phyloP scores from a whole-genome alignment of 2,888 invertebrate genomes.

The Synanthedon myopaeformis region DNA sequence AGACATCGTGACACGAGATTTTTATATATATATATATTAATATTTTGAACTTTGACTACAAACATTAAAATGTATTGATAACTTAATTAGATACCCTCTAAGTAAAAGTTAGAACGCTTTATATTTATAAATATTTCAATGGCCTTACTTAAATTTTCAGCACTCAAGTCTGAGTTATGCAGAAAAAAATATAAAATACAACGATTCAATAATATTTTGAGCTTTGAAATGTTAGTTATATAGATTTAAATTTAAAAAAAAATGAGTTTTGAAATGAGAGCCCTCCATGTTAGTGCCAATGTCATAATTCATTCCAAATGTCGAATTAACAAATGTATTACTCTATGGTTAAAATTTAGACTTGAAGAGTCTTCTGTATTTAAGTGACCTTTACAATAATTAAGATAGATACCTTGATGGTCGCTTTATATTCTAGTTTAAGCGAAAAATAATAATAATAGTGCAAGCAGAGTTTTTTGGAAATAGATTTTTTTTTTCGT shows the following conservation, averaged over 20 bases:
- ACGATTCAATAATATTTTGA: constrained; percentile 22
- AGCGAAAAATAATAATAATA: constrained; percentile 3
- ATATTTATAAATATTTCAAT: constrained; percentile 1
- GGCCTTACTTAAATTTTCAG: constrained; percentile 5
- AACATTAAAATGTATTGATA: no score
- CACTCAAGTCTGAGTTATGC: constrained; percentile 7
- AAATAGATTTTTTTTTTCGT: constrained; percentile 16
- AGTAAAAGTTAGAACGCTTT: not conserved
- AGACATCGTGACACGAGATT: no score
- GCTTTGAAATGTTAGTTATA: constrained; percentile 16
- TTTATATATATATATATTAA: no score
- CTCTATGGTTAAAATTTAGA: constrained; percentile 2
- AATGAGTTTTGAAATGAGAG: constrained; percentile 26
- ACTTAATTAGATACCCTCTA: no score
- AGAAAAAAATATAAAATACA: constrained; percentile 1
- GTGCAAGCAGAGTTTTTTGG: constrained; percentile 11
- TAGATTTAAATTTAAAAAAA: constrained; percentile 11
- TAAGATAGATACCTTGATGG: not conserved
- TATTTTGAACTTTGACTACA: no score
- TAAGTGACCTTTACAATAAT: constrained; percentile 15
- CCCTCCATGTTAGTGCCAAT: constrained; percentile 65
- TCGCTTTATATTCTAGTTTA: constrained; percentile 1
- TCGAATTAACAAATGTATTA: constrained; percentile 18
- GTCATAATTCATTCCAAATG: constrained; percentile 36
- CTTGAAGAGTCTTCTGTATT: constrained; percentile 13